These are phyloP conservation scores for Brienomyrus longianalis DNA, from an alignment of 2,113 vertebrate genomes.

Conservation along the genomic window DNA sequence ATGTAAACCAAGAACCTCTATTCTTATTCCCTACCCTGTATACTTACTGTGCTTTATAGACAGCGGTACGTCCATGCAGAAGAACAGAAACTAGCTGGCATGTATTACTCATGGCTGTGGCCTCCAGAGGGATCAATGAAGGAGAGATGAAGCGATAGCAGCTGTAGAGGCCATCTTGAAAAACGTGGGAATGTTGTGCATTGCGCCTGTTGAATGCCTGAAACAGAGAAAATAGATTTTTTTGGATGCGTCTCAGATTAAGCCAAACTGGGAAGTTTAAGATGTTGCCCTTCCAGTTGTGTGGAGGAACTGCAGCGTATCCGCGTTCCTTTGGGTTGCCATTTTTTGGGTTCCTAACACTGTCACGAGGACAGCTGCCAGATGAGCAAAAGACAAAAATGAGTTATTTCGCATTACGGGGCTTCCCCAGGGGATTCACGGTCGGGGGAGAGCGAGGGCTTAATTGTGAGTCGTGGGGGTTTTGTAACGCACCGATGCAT, in stretches of 20 bases:
- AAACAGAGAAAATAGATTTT: background rate
- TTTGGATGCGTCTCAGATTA: background rate
- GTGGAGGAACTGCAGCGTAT: background rate
- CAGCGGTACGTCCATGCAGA: background rate
- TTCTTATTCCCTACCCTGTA: background rate
- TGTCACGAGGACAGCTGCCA: background rate
- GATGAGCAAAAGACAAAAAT: background rate
- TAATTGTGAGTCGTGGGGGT: background rate
- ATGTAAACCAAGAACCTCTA: background rate
- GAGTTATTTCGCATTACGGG: background rate
- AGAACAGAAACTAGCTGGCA: background rate
- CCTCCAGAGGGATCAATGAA: background rate
- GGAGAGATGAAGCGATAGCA: background rate
- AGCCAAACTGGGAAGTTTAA: background rate
- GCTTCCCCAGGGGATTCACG: background rate
- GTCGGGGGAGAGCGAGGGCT: background rate
- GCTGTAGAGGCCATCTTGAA: background rate
- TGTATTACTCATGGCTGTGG: background rate
- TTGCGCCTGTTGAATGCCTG: background rate
- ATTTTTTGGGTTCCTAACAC: background rate
- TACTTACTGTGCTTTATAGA: background rate
- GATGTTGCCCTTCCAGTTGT: background rate
- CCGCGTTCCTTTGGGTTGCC: background rate
- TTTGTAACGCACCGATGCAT: background rate
- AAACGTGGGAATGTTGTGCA: background rate